A percentile compares a stretch with the other conserved stretches of the same genome.
Conservation (phyloP, 2,113 vertebrate species). For the Bothrops jararaca region DNA sequence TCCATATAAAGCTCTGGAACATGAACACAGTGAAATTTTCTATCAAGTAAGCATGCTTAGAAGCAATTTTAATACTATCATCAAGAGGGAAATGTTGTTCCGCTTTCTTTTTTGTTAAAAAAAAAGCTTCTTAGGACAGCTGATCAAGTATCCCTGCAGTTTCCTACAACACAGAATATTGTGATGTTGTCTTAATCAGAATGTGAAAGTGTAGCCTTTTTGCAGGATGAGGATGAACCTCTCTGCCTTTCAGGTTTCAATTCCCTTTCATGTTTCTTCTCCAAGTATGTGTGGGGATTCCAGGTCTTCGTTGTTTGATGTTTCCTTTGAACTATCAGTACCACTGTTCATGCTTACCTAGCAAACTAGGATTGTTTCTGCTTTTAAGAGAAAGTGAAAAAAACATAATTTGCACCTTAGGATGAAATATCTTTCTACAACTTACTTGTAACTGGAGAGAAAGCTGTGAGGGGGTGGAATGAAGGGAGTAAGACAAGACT, state of each 20-base stretch:
- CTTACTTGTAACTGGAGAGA: neutral
- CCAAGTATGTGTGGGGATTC: neutral
- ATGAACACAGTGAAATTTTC: neutral
- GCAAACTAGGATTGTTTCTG: neutral
- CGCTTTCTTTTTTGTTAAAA: neutral
- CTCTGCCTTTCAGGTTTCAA: neutral
- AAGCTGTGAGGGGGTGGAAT: neutral
- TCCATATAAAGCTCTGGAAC: neutral
- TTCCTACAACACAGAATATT: neutral
- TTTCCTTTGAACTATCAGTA: neutral
- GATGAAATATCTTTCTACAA: neutral
- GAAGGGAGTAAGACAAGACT: neutral
- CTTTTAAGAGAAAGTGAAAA: neutral
- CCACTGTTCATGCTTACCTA: neutral
- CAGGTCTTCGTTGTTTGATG: neutral
- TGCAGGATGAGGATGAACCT: neutral
- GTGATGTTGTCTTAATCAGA: neutral
- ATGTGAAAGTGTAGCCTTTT: neutral
- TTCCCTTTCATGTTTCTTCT: neutral
- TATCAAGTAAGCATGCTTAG: neutral
- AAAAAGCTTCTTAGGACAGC: neutral
- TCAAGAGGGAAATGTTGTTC: neutral
- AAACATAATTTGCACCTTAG: neutral
- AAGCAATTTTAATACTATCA: neutral
- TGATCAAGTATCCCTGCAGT: neutral